Conservation (phyloP, 2,888 invertebrate species). For the Lasius fuliginosus region DNA sequence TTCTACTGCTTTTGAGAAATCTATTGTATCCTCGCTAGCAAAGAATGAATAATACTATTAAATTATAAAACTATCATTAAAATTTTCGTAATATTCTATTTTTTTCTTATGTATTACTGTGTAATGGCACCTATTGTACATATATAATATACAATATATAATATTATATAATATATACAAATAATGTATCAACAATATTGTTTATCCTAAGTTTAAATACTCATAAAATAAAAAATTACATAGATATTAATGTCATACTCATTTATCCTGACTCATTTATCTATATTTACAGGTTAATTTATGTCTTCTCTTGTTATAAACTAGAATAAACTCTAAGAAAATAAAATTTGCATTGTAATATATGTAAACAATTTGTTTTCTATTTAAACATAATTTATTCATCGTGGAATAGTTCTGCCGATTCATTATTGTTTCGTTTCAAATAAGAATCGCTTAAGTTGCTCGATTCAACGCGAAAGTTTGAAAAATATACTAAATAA, state of each 20-base stretch:
- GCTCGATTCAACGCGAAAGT: not conserved
- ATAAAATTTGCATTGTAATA: not conserved
- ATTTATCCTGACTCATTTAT: not conserved
- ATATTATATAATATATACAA: not conserved
- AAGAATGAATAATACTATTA: slow-evolving; percentile 17
- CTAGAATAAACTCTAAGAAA: not conserved
- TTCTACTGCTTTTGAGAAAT: slow-evolving; percentile 76
- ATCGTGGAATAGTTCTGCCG: no score
- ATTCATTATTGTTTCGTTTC: not conserved
- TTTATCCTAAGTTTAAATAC: not conserved
- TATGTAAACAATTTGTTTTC: not conserved
- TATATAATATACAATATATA: not conserved
- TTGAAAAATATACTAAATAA: not conserved
- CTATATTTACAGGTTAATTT: not conserved
- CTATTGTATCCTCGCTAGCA: slow-evolving; percentile 64
- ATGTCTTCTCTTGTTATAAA: not conserved
- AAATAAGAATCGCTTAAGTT: not conserved
- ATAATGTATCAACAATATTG: not conserved
- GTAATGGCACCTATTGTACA: not conserved
- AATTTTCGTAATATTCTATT: not conserved
- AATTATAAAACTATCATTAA: slow-evolving; percentile 1
- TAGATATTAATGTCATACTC: not conserved
- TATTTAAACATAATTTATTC: not conserved
- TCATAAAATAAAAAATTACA: slow-evolving; percentile 18
- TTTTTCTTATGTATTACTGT: not conserved